Percentiles rank a stretch among this genome's conserved stretches.
Conservation (phyloP, 2,888 invertebrate genomes). For the Helicoverpa assulta region DNA sequence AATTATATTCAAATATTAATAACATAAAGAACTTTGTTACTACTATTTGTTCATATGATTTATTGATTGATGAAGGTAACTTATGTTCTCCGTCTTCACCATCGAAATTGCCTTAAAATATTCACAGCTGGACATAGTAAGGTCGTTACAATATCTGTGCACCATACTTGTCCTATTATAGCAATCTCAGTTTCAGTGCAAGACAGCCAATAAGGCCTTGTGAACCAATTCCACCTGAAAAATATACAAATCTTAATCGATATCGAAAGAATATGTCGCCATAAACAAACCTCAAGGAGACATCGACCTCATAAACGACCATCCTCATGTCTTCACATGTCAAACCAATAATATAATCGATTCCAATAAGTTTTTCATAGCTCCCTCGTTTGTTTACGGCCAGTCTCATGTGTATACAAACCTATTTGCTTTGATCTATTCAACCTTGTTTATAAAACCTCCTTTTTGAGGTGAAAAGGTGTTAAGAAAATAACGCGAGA, state of each 20-base stretch:
- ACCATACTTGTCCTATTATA: too few species aligned
- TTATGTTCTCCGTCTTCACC: neutral
- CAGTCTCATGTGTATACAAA: slow-evolving; percentile 35
- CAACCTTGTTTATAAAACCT: slow-evolving; percentile 32
- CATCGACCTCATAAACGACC: slow-evolving; percentile 14
- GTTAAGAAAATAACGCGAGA: slow-evolving; percentile 16
- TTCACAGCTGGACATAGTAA: too few species aligned
- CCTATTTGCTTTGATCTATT: slow-evolving; percentile 42
- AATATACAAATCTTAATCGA: slow-evolving; percentile 23
- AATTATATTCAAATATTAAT: neutral
- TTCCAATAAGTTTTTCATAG: slow-evolving; percentile 51
- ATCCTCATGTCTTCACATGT: slow-evolving; percentile 4
- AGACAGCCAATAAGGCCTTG: too few species aligned
- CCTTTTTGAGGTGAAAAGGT: slow-evolving; percentile 28
- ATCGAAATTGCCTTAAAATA: too few species aligned
- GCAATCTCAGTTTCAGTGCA: too few species aligned
- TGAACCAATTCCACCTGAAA: neutral
- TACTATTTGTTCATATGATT: neutral
- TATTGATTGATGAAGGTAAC: neutral
- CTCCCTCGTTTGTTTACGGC: slow-evolving; percentile 28
- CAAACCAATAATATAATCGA: slow-evolving; percentile 30
- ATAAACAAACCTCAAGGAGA: slow-evolving; percentile 33
- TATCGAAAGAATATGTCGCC: slow-evolving; percentile 18
- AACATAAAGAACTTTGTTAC: neutral
- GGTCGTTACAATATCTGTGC: too few species aligned